These are phyloP conservation scores for Austrofundulus limnaeus DNA, from an alignment of 2,113 vertebrate genomes.

Conservation along the genomic window DNA sequence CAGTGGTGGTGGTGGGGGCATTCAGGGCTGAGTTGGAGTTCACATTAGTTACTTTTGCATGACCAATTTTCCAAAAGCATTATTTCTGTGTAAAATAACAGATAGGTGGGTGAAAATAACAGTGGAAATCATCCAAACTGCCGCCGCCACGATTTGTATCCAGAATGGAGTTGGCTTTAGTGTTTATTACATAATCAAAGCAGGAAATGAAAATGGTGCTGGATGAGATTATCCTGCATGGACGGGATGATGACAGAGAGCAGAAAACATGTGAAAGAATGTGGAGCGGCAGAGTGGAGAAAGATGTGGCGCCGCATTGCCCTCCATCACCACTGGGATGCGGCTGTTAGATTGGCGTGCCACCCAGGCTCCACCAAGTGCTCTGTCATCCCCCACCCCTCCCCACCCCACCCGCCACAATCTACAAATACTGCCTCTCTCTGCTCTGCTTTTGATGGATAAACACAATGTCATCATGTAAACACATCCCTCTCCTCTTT, in stretches of 20 bases:
- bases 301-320: slow-evolving; percentile 45
- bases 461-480: slow-evolving; percentile 68
- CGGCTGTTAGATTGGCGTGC: slow-evolving; percentile 61
- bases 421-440: slow-evolving; percentile 61
- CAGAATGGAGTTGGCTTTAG: background rate
- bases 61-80: background rate
- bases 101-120: background rate
- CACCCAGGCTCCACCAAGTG: slow-evolving; percentile 44
- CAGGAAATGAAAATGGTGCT: background rate
- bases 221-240: slow-evolving; percentile 41
- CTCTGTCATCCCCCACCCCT: slow-evolving; percentile 42
- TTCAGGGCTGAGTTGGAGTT: background rate
- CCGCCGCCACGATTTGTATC: fast-evolving
- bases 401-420: background rate
- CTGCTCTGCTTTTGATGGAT: slow-evolving; percentile 73
- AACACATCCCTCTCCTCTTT: slow-evolving; percentile 72
- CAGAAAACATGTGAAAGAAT: slow-evolving; percentile 19
- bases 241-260: slow-evolving; percentile 7
- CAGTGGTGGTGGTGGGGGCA: too few species aligned
- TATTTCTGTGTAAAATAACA: background rate
- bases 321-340: slow-evolving; percentile 56
- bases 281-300: slow-evolving; percentile 35
- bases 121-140: fast-evolving
- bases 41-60: background rate
- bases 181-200: background rate